Evolutionary conservation across 2,888 invertebrate genomes (phyloP), one percentile per base, ranked within the genome.

Genomic region (Stenolophus ochropezus): DNA sequence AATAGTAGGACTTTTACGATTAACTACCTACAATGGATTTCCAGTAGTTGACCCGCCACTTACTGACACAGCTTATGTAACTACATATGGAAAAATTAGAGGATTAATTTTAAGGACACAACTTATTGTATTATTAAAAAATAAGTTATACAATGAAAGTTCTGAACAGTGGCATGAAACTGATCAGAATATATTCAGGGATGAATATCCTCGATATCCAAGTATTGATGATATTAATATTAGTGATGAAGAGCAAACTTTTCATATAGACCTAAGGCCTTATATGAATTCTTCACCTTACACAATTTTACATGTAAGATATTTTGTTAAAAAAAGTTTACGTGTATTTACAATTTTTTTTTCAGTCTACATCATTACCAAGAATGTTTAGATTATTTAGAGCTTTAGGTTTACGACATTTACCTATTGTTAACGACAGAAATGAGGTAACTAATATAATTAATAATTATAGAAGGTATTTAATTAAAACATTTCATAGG

Each of bases 261-360:
- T 93, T 86, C 95, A 94, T 0, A 92, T 99, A 33, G 97, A 99
- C 90, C 90, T 99, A 80, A 92, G 95, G 75, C 96, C 97, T 3
- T 98, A 96, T 88, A 97, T 99, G 96, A 98, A 99, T 90, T 96
- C 97, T 18, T 96, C 98, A 1, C 97, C 99, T 0, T 97, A 98
- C 88, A 94, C 96, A 49, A 91, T 97, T 83, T 93, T 94, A 84
- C 93, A 94, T 87, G 95, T 95, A 86, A 92, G 93, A 56, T 73
- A 82, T 75, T 49, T n/a, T n/a, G n/a, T n/a, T n/a, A n/a, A n/a
- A n/a, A n/a, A n/a, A n/a, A n/a, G n/a, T n/a, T n/a, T n/a, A n/a
- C n/a, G n/a, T n/a, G n/a, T n/a, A n/a, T n/a, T n/a, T n/a, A n/a
- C n/a, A n/a, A n/a, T 82, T 83, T 84, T 82, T 84, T 84, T 91